These are phyloP conservation scores for Steatornis caripensis DNA, from an alignment of 2,113 vertebrate species.

Conservation along the genomic window DNA sequence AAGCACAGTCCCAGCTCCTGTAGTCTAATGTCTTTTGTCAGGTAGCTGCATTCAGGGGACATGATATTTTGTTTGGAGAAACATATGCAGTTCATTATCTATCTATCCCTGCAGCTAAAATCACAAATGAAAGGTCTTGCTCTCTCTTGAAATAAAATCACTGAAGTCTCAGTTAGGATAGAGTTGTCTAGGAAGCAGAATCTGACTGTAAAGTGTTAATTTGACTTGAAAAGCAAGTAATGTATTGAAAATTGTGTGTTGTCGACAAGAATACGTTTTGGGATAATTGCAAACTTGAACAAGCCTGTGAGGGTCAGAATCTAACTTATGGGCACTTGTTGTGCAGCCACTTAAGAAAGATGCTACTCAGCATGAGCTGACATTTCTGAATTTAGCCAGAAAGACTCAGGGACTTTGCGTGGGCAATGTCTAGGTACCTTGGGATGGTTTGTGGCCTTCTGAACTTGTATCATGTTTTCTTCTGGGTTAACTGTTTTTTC, in stretches of 20 bases:
- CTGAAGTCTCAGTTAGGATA: not conserved
- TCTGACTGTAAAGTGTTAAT: constrained; percentile 31
- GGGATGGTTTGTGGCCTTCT: not conserved
- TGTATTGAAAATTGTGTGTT: constrained; percentile 2
- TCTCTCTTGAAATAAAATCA: constrained; percentile 4
- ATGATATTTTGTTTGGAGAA: constrained; percentile 66
- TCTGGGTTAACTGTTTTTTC: not conserved
- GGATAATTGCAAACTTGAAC: not conserved
- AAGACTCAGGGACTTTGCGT: not conserved
- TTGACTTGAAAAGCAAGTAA: not conserved
- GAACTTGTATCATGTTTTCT: not conserved
- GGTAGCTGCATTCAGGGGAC: constrained; percentile 67
- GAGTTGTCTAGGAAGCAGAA: not conserved
- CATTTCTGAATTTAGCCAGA: not conserved
- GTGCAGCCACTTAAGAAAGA: not conserved
- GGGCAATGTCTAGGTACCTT: not conserved
- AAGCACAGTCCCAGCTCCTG: constrained; percentile 76
- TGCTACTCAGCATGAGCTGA: not conserved
- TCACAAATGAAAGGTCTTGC: not conserved
- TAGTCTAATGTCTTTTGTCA: constrained; percentile 72
- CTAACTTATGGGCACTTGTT: not conserved
- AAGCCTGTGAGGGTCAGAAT: not conserved
- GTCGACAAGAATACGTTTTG: constrained; percentile 26
- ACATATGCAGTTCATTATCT: constrained; percentile 47
- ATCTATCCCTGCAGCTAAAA: constrained; percentile 31